These are phyloP conservation scores for Eugnorisma glareosa DNA, from an alignment of 2,888 invertebrate species.

Conservation along the genomic window DNA sequence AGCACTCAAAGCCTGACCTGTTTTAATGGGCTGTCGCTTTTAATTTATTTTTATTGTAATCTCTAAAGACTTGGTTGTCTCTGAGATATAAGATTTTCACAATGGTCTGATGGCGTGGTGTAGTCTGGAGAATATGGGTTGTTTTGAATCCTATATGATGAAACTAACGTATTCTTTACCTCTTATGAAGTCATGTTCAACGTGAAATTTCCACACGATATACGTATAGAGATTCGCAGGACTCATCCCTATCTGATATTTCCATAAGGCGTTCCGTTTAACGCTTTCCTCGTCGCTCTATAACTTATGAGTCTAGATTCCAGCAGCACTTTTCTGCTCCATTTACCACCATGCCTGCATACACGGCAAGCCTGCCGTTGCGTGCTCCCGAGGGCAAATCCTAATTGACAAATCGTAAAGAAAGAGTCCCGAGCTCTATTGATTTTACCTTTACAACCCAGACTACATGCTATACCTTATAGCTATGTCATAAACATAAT, in stretches of 20 bases:
- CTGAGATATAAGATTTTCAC: conserved; percentile 21
- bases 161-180: not conserved
- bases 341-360: not conserved
- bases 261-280: not conserved
- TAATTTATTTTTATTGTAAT: conserved; percentile 53
- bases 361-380: not conserved
- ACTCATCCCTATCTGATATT: not conserved
- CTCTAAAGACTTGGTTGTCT: conserved; percentile 16
- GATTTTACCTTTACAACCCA: conserved; percentile 31
- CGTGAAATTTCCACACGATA: not conserved
- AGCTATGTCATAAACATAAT: conserved; percentile 40
- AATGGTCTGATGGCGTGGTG: not conserved
- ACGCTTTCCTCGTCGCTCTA: not conserved
- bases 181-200: too few species aligned
- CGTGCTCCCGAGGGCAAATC: conserved; percentile 9
- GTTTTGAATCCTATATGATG: not conserved
- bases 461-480: conserved; percentile 1
- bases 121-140: not conserved
- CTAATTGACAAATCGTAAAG: conserved; percentile 35
- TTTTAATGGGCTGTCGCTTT: conserved; percentile 52
- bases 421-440: conserved; percentile 35
- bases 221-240: too few species aligned
- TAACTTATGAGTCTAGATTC: not conserved
- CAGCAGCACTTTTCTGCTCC: not conserved
- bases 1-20: conserved; percentile 42